Evolutionary conservation across 2,888 invertebrate genomes (phyloP), one percentile per base, ranked within the genome.

Genomic region (Keiferia lycopersicella): DNA sequence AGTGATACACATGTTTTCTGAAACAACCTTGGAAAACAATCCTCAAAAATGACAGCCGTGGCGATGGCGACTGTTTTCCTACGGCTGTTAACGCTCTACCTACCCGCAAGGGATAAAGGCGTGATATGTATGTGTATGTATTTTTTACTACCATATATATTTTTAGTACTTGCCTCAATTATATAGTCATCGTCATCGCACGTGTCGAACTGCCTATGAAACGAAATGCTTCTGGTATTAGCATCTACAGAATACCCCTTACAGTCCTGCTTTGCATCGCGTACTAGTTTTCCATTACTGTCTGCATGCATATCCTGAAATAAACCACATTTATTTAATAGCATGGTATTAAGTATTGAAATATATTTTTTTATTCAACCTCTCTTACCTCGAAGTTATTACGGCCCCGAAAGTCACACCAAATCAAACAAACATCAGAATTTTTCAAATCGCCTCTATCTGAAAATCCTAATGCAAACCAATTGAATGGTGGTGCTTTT

Each of bases 401-500:
- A 66, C 84, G 86, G 26, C 93, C 93, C 72, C 92, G 93, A 90
- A 94, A 94, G 77, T 96, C 94, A 60, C 93, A 93, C 95, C 96
- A 96, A 64, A 96, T 89, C 57, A 97, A 87, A 75, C 97, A 98
- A 67, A 96, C 94, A 86, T 98, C 98, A 0, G 97, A 96, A 51
- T 94, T 94, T 66, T 93, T 93, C 2, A 93, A 76, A 57, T 94
- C 93, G 0, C 98, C 98, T 65, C 96, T 93, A 76, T 96, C 94
- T 0, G 98, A 98, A 87, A 97, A 98, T 41, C 98, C 98, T 60
- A 98, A 77, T 0, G 96, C 97, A 75, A 98, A 95, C 97, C 97
- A 98, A 61, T 92, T 92, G 73, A 86, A 84, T 0, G 81, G 79
- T 12, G 92, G 90, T 0, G 84, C 83, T 53, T 86, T 82, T 1